These are phyloP conservation scores for Mythimna impura DNA, from an alignment of 2,888 invertebrate species.

Conservation along the genomic window DNA sequence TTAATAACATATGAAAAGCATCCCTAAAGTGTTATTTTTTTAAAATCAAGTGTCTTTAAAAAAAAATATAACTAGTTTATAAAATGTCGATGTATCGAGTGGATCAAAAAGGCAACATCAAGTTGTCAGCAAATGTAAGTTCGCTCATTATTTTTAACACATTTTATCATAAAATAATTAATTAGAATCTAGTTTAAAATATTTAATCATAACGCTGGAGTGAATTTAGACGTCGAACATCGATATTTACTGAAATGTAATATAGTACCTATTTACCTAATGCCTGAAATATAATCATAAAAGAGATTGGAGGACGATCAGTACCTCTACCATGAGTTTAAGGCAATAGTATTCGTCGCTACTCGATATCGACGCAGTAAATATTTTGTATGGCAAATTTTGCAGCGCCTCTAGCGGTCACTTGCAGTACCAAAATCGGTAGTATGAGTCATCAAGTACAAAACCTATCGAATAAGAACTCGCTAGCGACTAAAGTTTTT, in stretches of 20 bases:
- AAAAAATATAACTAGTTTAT: not conserved
- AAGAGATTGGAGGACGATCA: no score
- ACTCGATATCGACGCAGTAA: no score
- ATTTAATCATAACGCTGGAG: not conserved
- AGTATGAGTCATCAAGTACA: no score
- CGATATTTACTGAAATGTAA: no score
- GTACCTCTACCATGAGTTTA: no score
- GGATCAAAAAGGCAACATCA: slow-evolving; percentile 34
- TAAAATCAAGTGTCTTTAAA: not conserved
- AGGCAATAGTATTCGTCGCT: no score
- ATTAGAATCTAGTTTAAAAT: not conserved
- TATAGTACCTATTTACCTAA: no score
- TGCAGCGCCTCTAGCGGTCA: no score
- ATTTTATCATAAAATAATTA: slow-evolving; percentile 8
- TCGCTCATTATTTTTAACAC: slow-evolving; percentile 21
- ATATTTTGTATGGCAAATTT: no score
- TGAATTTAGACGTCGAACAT: not conserved
- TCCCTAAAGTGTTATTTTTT: not conserved
- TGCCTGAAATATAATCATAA: not conserved
- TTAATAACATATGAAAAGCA: not conserved
- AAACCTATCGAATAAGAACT: no score
- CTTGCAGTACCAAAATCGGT: no score
- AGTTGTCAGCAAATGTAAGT: slow-evolving; percentile 20
- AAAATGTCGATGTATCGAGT: slow-evolving; percentile 32
- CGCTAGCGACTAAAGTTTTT: no score